Base-by-base conservation (phyloP, 2,113 vertebrate species). In the Marmota flaviventris region DNA sequence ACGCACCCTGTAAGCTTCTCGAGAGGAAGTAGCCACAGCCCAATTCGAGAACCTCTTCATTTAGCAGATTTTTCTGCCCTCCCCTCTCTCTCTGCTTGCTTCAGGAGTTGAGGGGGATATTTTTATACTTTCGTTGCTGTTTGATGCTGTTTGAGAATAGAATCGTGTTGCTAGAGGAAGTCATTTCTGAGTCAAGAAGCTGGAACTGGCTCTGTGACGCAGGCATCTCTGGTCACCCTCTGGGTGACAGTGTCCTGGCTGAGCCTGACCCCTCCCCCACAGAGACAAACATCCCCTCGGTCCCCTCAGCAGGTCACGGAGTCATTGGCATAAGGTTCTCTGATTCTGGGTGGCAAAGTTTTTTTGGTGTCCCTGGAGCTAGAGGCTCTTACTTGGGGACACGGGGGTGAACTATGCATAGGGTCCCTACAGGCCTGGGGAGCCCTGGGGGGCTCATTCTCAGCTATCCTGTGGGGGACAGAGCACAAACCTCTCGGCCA, bases 251-350 rank as follows among this genome's bases (percentile, higher is more conserved):
- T 37, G 45, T 34, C 69, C 22, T 56, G 83, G 39, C 27, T 6
- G 24, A 84, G 5, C 8, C 18, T 9, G 22, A 42, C 53, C 56
- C 39, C 24, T 5, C 17, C 27, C 42, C 51, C 16, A 32, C 11
- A 11, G 39, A n/a, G 7, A 10, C 29, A n/a, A 72, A 48, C 2
- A 18, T 16, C n/a, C 63, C 42, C 53, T 45, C 22, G 10, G 5
- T 24, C 29, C 24, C 20, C 16, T 27, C 1, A 0, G 4, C 25
- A 1, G 0, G 13, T 25, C 65, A 5, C 5, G 0, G 32, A 73
- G 8, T 65, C 83, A 72, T 24, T 20, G 25, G 25, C 1, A 5
- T 70, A 24, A 1, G 8, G 65, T 86, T 93, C 70, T 72, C 14
- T 3, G 86, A 87, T 56, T 86, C 73, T 7, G 12, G 39, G 48